These are phyloP conservation scores for Punctoribates punctum DNA, from an alignment of 2,888 invertebrate species.

Conservation along the genomic window DNA sequence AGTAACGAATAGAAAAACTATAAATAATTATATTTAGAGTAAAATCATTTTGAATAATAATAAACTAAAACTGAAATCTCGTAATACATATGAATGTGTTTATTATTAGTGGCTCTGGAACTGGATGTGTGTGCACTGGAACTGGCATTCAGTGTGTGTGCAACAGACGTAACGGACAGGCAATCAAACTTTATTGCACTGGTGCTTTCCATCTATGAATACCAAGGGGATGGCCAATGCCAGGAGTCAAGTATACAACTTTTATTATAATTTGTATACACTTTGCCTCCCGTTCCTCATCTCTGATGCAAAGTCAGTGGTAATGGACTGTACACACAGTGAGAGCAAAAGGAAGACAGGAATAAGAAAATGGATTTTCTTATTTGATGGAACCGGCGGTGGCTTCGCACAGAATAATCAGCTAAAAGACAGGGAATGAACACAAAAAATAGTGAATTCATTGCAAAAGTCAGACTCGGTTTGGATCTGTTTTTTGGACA, in stretches of 20 bases:
- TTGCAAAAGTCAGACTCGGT: neutral
- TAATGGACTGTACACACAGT: neutral
- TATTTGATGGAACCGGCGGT: neutral
- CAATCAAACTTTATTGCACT: conserved; percentile 14
- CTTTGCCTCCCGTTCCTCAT: no score
- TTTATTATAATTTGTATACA: no score
- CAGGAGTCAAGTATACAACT: no score
- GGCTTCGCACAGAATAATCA: no score
- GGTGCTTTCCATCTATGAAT: neutral
- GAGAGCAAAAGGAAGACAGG: neutral
- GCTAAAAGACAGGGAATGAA: neutral
- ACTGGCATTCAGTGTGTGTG: neutral
- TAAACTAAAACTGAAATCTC: no score
- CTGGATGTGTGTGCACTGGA: neutral
- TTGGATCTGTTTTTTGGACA: neutral
- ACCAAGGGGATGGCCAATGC: no score
- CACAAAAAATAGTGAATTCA: neutral
- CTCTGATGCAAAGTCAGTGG: neutral
- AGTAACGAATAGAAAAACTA: neutral
- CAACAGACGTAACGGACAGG: neutral
- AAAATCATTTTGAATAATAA: conserved; percentile 6
- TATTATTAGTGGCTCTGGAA: neutral
- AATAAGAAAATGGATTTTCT: conserved; percentile 13
- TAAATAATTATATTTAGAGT: conserved; percentile 1
- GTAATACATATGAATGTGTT: neutral